Percentiles rank a stretch among this genome's conserved stretches.
phyloP scores from a whole-genome alignment of 2,888 invertebrate species.

The Argynnis bischoffii region DNA sequence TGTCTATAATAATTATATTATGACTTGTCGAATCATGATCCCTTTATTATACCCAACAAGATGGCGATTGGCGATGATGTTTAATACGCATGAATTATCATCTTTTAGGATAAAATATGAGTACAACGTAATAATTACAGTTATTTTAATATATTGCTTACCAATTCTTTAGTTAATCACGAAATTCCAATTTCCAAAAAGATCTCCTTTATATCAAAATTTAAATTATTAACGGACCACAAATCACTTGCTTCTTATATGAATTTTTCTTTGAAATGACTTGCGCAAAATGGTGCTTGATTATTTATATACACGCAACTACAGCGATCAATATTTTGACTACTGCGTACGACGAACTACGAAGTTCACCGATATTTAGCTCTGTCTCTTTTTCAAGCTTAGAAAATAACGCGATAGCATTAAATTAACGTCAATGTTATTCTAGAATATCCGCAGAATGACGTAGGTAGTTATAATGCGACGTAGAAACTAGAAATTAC shows the following conservation, averaged over 20 bases:
- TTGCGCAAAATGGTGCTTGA: slow-evolving; percentile 1
- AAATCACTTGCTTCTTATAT: slow-evolving; percentile 14
- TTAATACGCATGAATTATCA: too few relatives aligned
- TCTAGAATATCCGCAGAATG: slow-evolving; percentile 58
- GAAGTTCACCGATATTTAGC: slow-evolving; percentile 46
- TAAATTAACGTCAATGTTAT: slow-evolving; percentile 36
- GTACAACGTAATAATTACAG: too few relatives aligned
- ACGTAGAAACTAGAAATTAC: too few relatives aligned
- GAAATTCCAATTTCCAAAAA: background rate
- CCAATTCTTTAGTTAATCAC: background rate
- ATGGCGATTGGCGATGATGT: slow-evolving; percentile 15
- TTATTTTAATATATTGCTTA: too few relatives aligned
- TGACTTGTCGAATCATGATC: too few relatives aligned
- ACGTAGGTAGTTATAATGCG: slow-evolving; percentile 44
- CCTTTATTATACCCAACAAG: slow-evolving; percentile 4
- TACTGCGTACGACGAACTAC: slow-evolving; percentile 39
- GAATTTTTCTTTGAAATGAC: slow-evolving; percentile 31
- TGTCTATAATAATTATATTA: too few relatives aligned
- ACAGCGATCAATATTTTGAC: slow-evolving; percentile 42
- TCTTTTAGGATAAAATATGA: too few relatives aligned
- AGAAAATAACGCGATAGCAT: slow-evolving; percentile 40
- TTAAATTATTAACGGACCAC: background rate
- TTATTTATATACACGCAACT: slow-evolving; percentile 34
- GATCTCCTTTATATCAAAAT: background rate
- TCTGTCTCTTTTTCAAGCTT: slow-evolving; percentile 44